Base-by-base conservation (phyloP, 2,888 invertebrate species). In the Petrophora chlorosata region DNA sequence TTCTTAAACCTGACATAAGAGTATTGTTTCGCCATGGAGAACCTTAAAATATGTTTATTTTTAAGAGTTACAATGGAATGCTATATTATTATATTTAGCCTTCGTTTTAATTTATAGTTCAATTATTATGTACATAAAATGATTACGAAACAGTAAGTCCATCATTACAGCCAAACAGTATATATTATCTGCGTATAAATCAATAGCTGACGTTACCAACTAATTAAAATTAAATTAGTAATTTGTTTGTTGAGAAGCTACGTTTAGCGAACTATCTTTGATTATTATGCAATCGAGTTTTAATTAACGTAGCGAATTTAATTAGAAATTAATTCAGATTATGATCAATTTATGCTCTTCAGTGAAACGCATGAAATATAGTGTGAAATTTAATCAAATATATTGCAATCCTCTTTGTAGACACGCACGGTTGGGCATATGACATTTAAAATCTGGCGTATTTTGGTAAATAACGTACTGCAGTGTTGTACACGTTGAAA, bases 301-400 rank as follows among this genome's bases (percentile, higher is more conserved):
- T 55, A 55, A 58, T 58, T 43, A 58, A 48, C 58, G 48, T 46
- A 15, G 53, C 45, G 50, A 53, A 55, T 53, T 45, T 26, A 43
- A 55, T 51, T 44, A 47, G 23, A 41, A 45, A 50, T 53, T 55
- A 50, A 55, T 54, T 52, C 44, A 38, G 28, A 35, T 47, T 39
- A 39, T 35, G 36, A 38, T 48, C 50, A 38, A 51, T 49, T 53
- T 42, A 28, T 48, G 35, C 43, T 39, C 43, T 29, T 25, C 28
- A 35, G 35, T 38, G n/a, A n/a, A n/a, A n/a, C n/a, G n/a, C n/a
- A n/a, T n/a, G n/a, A n/a, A n/a, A n/a, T n/a, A n/a, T n/a, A n/a
- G n/a, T n/a, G n/a, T n/a, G n/a, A n/a, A n/a, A n/a, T n/a, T n/a
- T n/a, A 26, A 3, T 29, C 2, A 1, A 33, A 19, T 26, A 3